phyloP scores from a whole-genome alignment of 2,113 vertebrate species.

The Nettapus auritus region DNA sequence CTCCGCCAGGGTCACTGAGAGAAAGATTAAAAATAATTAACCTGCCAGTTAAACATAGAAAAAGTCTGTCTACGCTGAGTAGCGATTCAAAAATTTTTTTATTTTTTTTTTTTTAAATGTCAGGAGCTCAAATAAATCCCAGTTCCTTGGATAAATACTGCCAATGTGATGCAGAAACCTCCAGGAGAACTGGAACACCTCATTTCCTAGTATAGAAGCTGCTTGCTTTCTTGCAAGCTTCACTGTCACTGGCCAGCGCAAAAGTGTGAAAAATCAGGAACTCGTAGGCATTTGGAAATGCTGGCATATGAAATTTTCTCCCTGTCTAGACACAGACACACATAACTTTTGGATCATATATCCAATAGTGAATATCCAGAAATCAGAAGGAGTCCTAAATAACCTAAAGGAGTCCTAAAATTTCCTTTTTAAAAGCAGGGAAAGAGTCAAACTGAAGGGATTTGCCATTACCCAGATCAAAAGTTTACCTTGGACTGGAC shows the following conservation, averaged over 20 bases:
- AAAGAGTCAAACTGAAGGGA: background rate
- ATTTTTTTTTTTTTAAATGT: background rate
- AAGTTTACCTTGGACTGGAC: background rate
- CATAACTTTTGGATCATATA: background rate
- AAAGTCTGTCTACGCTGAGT: background rate
- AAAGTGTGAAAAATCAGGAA: background rate
- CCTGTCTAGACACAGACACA: fast-evolving
- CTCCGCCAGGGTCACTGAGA: constrained; percentile 93
- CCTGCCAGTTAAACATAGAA: background rate
- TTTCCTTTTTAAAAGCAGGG: background rate
- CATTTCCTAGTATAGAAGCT: background rate
- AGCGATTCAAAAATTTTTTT: background rate
- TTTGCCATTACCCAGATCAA: too few species aligned
- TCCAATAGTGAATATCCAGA: background rate
- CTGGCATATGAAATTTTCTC: background rate
- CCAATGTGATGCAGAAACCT: background rate
- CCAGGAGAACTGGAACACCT: background rate
- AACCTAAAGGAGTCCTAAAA: too few species aligned
- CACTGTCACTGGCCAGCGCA: background rate
- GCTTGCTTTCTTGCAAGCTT: background rate
- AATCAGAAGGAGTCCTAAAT: background rate
- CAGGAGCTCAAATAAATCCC: background rate
- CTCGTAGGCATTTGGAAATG: background rate
- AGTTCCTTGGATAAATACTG: background rate
- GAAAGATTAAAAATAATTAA: constrained; percentile 15